Base-by-base conservation (phyloP, 2,797 vertebrate genomes). In the Carapus acus region DNA sequence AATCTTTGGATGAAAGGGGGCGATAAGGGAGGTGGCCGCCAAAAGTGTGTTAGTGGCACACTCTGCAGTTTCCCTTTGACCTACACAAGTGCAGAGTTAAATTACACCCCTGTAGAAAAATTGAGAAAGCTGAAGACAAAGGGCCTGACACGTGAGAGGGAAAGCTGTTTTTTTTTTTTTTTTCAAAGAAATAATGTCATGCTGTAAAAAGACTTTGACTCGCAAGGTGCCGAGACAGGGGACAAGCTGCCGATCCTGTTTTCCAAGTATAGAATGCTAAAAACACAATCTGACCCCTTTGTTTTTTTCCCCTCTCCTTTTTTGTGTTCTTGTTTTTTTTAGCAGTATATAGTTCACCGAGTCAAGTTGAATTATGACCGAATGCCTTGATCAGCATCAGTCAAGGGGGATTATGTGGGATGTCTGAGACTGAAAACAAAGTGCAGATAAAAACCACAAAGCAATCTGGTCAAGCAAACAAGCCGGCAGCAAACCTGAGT, bases 381-480 rank as follows among this genome's bases (percentile, higher is more conserved):
- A n/a, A n/a, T n/a, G n/a, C n/a, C n/a, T n/a, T n/a, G n/a, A n/a
- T n/a, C n/a, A n/a, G n/a, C n/a, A n/a, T n/a, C n/a, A n/a, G n/a
- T n/a, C n/a, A n/a, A n/a, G 53, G n/a, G 21, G 36, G 49, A 48
- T 58, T 60, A 27, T 22, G 20, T 37, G 9, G 24, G 12, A 43
- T 34, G 12, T 31, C 3, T 50, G 8, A 52, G 45, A 58, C 2
- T 56, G 39, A 45, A 9, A n/a, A 7, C 22, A 1, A 42, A 40
- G 45, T 41, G 58, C 29, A 21, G 38, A 24, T 7, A 37, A 68
- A 58, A 49, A 65, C 21, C 48, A 57, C 20, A 19, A 17, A 58
- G 43, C 55, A 51, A 69, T 69, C 65, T 72, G 64, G 53, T 68
- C 54, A 67, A 16, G 47, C 57, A 75, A 68, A 70, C 64, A 57